These are phyloP conservation scores for Etheostoma nigrum DNA, from an alignment of 2,797 vertebrate species.

Conservation along the genomic window DNA sequence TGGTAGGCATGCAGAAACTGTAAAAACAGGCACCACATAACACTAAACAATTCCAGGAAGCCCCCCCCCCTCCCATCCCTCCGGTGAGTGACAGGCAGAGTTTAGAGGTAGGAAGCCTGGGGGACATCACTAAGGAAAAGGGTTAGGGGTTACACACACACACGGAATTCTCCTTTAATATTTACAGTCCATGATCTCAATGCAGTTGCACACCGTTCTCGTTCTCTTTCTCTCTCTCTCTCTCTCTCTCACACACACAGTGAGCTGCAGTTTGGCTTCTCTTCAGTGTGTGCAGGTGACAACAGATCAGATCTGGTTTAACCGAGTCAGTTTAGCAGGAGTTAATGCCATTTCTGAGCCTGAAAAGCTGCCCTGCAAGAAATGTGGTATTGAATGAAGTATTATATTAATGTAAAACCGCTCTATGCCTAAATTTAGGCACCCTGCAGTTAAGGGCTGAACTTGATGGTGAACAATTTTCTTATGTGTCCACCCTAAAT, in stretches of 20 bases:
- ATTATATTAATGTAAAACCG: too few species aligned
- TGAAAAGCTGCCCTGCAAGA: too few species aligned
- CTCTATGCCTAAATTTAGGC: too few species aligned
- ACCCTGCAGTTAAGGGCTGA: neutral
- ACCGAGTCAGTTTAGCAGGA: too few species aligned
- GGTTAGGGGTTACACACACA: neutral
- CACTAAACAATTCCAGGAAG: constrained; percentile 82
- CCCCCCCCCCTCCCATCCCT: neutral
- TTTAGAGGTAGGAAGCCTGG: constrained; percentile 40
- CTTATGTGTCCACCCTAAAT: neutral
- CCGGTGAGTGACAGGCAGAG: constrained; percentile 25
- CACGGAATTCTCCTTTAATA: too few species aligned
- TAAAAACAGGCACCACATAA: constrained; percentile 47
- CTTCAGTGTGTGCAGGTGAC: neutral
- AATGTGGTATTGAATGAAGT: too few species aligned
- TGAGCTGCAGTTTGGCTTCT: neutral
- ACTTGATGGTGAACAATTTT: neutral
- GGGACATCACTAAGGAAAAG: constrained; percentile 56
- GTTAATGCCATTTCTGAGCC: too few species aligned
- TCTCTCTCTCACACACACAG: too few species aligned
- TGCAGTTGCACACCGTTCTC: too few species aligned
- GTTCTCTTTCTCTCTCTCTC: too few species aligned
- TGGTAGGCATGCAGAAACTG: constrained; percentile 10
- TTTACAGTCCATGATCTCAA: too few species aligned
- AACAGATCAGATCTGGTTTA: neutral